Percentiles rank a stretch among this genome's conserved stretches.
Conservation (phyloP, 2,113 vertebrate genomes). For the Bos javanicus region DNA sequence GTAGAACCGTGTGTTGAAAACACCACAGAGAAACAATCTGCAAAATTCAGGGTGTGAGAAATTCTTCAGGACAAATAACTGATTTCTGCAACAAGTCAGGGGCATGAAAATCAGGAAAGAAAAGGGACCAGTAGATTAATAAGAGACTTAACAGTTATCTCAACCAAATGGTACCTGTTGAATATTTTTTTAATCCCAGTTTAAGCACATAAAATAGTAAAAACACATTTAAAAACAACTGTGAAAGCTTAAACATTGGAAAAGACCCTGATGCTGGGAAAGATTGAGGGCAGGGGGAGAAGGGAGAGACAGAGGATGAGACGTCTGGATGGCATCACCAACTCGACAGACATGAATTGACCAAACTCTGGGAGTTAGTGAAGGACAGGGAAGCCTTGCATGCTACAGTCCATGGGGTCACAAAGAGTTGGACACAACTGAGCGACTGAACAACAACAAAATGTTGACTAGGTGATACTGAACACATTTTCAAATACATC, state of each 20-base stretch:
- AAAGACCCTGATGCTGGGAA: not conserved
- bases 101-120: not conserved
- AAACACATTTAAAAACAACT: not conserved
- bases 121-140: not conserved
- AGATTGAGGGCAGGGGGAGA: not conserved
- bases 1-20: not conserved
- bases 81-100: not conserved
- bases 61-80: not conserved
- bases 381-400: not conserved
- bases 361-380: not conserved
- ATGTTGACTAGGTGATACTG: not conserved
- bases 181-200: not conserved
- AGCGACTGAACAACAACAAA: not conserved
- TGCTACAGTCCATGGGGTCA: not conserved
- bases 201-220: not conserved
- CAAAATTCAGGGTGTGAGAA: not conserved
- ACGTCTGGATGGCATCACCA: not conserved
- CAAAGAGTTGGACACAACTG: not conserved
- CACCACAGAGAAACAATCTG: not conserved
- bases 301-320: not conserved
- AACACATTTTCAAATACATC: not conserved
- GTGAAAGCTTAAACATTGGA: not conserved
- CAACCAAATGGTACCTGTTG: not conserved
- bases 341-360: not conserved
- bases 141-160: not conserved